Base-by-base conservation (phyloP, 2,888 invertebrate genomes). In the Conchocele bisecta region DNA sequence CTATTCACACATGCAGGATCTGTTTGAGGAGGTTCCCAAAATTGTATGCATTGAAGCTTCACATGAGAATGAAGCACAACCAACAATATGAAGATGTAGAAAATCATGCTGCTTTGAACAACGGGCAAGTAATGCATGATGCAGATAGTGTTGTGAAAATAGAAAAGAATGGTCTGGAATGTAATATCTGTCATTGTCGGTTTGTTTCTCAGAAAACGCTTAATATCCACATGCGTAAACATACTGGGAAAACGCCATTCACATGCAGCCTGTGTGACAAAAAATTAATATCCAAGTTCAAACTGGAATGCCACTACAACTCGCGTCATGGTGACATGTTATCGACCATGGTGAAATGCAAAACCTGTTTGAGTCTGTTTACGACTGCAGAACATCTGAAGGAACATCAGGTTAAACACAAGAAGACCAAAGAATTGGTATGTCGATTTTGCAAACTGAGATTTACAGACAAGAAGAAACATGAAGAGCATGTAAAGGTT, bases 231-330 rank as follows among this genome's bases (percentile, higher is more conserved):
- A 61, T 57, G 61, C 48, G 61, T 24, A 61, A 54, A 33, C 60
- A 68, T 54, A 61, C 54, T 24, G 48, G 56, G 0, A 60, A 60
- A 44, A 60, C 28, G 26, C 67, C 54, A 13, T 63, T 39, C 29
- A 60, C 9, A 20, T 72, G 72, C 26, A 58, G 42, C 13, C 31
- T 60, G 20, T 72, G 72, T 44, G 58, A 51, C 22, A 67, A 46
- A 1, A 24, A 37, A 5, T 72, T 67, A 28, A 58, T 51, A 7
- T 63, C 67, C 13, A 51, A 63, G 15, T 26, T 22, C 17, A 56
- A 53, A 31, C 33, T 63, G 20, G 37, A 57, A 46, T 24, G 50
- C 37, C 72, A 72, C 29, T 15, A 54, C 15, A 63, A 58, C 17
- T 63, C 46, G 44, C 22, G 57, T 1, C 72, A 67, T 59, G 11